A percentile compares a stretch with the other conserved stretches of the same genome.
Evolutionary conservation across 1,140 invertebrate genomes (phyloP).

Genomic region (Calliphora vicina): DNA sequence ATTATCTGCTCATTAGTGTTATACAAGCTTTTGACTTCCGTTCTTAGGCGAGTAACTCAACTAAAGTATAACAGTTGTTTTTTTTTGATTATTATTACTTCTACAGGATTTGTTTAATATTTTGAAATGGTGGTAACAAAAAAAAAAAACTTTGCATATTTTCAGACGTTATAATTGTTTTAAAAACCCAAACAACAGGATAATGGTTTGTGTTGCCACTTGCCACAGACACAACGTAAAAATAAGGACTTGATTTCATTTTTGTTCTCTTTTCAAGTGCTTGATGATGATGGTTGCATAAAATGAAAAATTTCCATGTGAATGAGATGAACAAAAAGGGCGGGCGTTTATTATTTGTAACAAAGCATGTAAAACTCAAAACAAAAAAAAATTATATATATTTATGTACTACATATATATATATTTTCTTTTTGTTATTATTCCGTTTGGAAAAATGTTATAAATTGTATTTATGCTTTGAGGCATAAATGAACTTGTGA

Average conservation of each 20-base stretch:
- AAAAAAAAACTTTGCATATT: conserved; percentile 16
- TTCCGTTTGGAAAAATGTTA: conserved; percentile 62
- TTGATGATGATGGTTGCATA: background rate
- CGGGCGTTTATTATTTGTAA: conserved; percentile 9
- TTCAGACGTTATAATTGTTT: conserved; percentile 13
- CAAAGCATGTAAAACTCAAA: background rate
- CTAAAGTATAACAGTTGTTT: background rate
- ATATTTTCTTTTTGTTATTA: conserved; percentile 57
- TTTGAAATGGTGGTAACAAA: background rate
- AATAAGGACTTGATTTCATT: background rate
- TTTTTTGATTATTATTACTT: background rate
- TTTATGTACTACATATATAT: conserved; percentile 38
- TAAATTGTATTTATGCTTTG: conserved; percentile 61
- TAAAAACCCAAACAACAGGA: background rate
- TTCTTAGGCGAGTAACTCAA: too few relatives aligned
- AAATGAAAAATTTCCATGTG: conserved; percentile 1
- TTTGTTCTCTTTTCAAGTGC: background rate
- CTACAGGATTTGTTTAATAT: background rate
- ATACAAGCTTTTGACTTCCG: conserved; percentile 27
- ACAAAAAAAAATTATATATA: background rate
- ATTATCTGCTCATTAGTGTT: conserved; percentile 35
- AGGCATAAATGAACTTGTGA: conserved; percentile 45
- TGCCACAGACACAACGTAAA: background rate
- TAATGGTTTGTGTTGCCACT: background rate
- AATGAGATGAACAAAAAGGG: conserved; percentile 1